phyloP scores from a whole-genome alignment of 2,113 vertebrate genomes.

The Calypte anna region DNA sequence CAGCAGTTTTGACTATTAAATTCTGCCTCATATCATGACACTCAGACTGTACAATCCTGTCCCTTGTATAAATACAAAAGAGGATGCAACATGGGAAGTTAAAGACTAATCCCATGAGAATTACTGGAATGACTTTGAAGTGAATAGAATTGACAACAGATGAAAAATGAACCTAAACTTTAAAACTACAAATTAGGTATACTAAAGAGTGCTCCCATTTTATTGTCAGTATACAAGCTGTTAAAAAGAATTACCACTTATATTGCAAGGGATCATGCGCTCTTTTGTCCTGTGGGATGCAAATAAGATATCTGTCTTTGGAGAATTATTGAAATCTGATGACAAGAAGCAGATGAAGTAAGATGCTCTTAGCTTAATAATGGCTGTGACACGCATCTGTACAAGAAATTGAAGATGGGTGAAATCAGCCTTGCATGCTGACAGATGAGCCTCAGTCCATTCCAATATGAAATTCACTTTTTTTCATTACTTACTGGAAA shows the following conservation, averaged over 20 bases:
- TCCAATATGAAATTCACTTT: neutral
- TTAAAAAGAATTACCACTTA: neutral
- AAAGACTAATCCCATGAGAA: neutral
- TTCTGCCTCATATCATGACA: neutral
- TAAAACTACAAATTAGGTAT: neutral
- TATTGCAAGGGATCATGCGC: neutral
- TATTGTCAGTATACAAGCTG: neutral
- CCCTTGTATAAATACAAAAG: neutral
- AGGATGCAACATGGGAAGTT: neutral
- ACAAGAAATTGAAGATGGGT: neutral
- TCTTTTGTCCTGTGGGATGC: neutral
- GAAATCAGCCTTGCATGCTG: neutral
- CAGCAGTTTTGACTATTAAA: neutral
- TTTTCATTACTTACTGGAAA: neutral
- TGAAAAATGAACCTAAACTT: constrained; percentile 1
- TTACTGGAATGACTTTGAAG: neutral
- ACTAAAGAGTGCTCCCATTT: neutral
- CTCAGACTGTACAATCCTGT: neutral
- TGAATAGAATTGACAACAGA: neutral
- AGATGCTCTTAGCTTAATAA: neutral
- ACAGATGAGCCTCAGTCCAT: neutral
- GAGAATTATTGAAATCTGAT: constrained; percentile 28
- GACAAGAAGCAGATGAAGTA: neutral
- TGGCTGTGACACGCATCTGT: neutral
- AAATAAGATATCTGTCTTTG: neutral